A percentile compares a stretch with the other conserved stretches of the same genome.
Conservation (phyloP, 2,797 vertebrate genomes). For the Argentina silus region DNA sequence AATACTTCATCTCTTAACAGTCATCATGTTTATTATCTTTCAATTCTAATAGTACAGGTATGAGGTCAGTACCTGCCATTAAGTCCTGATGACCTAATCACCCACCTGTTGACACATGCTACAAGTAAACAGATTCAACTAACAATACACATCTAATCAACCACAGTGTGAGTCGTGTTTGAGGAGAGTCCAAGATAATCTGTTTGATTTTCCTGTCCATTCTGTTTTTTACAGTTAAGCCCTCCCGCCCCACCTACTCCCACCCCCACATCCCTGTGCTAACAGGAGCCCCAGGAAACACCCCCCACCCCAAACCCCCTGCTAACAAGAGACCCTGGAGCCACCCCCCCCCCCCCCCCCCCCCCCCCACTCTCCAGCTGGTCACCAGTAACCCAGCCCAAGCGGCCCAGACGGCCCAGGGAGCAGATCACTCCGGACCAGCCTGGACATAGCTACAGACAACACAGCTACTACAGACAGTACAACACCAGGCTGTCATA, state of each 20-base stretch:
- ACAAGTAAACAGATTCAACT: not conserved
- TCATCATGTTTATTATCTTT: not conserved
- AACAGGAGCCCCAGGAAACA: not conserved
- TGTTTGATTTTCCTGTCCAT: not conserved
- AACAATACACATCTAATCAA: not conserved
- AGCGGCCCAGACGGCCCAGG: not conserved
- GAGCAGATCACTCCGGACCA: not conserved
- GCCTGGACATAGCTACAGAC: not conserved
- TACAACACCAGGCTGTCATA: no score
- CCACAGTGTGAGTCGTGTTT: not conserved
- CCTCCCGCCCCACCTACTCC: no score
- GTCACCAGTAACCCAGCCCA: not conserved
- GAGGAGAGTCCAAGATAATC: not conserved
- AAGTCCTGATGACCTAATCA: conserved; percentile 4
- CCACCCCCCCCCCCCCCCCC: not conserved
- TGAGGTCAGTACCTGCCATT: not conserved
- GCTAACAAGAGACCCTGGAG: not conserved
- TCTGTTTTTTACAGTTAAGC: conserved; percentile 3
- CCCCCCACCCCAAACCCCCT: not conserved
- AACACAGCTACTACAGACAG: not conserved
- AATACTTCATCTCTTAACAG: not conserved
- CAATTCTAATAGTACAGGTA: not conserved
- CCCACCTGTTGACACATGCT: not conserved
- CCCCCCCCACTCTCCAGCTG: conserved; percentile 1
- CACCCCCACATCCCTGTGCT: not conserved